Conservation (phyloP, 1,140 invertebrate species). For the Megalopta genalis region DNA sequence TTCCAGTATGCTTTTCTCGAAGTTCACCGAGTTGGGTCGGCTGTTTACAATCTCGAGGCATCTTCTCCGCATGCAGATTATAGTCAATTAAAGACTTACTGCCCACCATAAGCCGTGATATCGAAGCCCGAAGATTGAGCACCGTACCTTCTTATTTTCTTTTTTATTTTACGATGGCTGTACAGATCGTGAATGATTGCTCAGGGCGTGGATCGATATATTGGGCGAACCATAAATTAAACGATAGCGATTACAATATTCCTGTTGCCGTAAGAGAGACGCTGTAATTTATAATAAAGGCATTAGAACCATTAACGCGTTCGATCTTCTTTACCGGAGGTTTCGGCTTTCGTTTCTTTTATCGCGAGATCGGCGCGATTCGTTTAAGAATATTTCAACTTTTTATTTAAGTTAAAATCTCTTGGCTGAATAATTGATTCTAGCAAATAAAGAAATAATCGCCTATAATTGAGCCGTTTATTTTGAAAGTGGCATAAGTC, state of each 20-base stretch:
- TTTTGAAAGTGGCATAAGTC: too few species aligned
- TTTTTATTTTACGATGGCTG: background rate
- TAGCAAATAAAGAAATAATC: too few species aligned
- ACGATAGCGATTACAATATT: background rate
- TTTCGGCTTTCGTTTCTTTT: too few species aligned
- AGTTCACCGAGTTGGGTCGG: slow-evolving; percentile 50
- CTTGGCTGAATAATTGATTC: too few species aligned
- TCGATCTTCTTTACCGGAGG: too few species aligned
- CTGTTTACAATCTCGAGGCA: slow-evolving; percentile 69
- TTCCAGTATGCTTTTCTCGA: slow-evolving; percentile 38
- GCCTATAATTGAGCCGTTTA: too few species aligned
- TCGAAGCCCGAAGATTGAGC: slow-evolving; percentile 46
- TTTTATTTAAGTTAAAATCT: too few species aligned
- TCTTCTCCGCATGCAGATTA: slow-evolving; percentile 71
- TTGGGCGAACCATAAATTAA: slow-evolving; percentile 11
- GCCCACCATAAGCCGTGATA: slow-evolving; percentile 53
- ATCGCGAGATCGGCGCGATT: too few species aligned
- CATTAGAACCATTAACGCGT: background rate
- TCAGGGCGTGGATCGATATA: slow-evolving; percentile 28
- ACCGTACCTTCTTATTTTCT: slow-evolving; percentile 4
- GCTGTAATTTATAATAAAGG: background rate
- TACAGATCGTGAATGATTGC: background rate
- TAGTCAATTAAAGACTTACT: slow-evolving; percentile 71
- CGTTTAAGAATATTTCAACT: too few species aligned
- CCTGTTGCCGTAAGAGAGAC: background rate